Conservation (phyloP, 2,888 invertebrate species). For the Podotricha telesiphe region DNA sequence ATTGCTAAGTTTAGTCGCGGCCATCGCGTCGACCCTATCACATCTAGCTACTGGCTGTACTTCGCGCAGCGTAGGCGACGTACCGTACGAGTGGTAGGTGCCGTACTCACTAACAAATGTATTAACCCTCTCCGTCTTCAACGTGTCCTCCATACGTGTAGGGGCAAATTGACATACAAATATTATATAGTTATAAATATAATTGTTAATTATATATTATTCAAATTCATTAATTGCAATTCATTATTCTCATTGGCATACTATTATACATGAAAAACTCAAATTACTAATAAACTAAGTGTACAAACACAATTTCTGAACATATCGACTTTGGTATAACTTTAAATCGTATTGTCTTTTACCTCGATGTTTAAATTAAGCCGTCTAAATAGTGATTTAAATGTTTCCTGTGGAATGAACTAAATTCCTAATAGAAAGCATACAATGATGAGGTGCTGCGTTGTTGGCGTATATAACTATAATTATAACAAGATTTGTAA, state of each 20-base stretch:
- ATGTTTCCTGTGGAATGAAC: background rate
- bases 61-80: background rate
- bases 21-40: constrained; percentile 27
- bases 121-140: background rate
- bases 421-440: background rate
- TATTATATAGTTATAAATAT: constrained; percentile 3
- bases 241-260: constrained; percentile 16
- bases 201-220: constrained; percentile 6
- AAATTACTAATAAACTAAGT: too few species aligned
- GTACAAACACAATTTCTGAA: too few species aligned
- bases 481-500: background rate
- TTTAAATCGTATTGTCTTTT: background rate
- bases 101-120: background rate
- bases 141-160: background rate
- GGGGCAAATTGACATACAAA: constrained; percentile 17
- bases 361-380: background rate
- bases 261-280: background rate
- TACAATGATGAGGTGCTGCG: background rate
- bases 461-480: background rate
- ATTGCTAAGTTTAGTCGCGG: constrained; percentile 54
- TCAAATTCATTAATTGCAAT: constrained; percentile 2
- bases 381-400: background rate
- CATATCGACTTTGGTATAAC: background rate
- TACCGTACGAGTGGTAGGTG: background rate
- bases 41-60: constrained; percentile 33